Conservation (phyloP, 2,113 vertebrate species). For the Oncorhynchus mykiss region DNA sequence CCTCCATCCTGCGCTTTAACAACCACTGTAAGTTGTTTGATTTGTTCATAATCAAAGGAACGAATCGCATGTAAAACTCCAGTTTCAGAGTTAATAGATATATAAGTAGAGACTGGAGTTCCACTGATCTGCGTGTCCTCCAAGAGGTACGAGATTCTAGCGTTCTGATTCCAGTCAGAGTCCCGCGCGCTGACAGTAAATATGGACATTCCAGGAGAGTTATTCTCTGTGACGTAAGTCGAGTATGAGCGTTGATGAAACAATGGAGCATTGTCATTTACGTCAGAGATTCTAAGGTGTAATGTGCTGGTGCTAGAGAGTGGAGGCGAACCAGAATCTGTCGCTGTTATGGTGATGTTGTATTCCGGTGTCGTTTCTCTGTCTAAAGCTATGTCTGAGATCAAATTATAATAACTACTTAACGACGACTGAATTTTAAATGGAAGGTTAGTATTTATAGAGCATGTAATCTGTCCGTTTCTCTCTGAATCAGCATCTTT, state of each 20-base stretch:
- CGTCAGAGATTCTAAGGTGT: slow-evolving; percentile 58
- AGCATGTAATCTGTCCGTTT: too few species aligned
- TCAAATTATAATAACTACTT: background rate
- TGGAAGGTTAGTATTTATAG: slow-evolving; percentile 4
- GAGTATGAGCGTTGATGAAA: slow-evolving; percentile 56
- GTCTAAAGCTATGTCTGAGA: slow-evolving; percentile 2
- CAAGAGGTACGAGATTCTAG: slow-evolving; percentile 46
- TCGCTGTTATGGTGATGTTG: slow-evolving; percentile 17
- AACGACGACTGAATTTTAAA: too few species aligned
- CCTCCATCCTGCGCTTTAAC: slow-evolving; percentile 45
- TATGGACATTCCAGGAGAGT: slow-evolving; percentile 49
- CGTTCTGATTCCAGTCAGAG: slow-evolving; percentile 46
- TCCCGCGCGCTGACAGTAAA: slow-evolving; percentile 46
- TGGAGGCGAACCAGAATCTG: slow-evolving; percentile 29
- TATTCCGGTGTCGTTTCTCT: slow-evolving; percentile 4
- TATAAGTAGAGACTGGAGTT: slow-evolving; percentile 24
- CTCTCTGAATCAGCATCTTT: slow-evolving; percentile 5
- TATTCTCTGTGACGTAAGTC: slow-evolving; percentile 51
- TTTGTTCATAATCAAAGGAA: slow-evolving; percentile 59
- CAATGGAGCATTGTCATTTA: slow-evolving; percentile 70
- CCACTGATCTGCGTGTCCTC: slow-evolving; percentile 39
- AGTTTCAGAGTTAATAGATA: slow-evolving; percentile 43
- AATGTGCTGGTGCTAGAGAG: slow-evolving; percentile 40
- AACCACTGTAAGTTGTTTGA: too few species aligned
- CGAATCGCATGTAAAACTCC: slow-evolving; percentile 44